Conservation (phyloP, 1,140 invertebrate species). For the Coenobita brevimanus region DNA sequence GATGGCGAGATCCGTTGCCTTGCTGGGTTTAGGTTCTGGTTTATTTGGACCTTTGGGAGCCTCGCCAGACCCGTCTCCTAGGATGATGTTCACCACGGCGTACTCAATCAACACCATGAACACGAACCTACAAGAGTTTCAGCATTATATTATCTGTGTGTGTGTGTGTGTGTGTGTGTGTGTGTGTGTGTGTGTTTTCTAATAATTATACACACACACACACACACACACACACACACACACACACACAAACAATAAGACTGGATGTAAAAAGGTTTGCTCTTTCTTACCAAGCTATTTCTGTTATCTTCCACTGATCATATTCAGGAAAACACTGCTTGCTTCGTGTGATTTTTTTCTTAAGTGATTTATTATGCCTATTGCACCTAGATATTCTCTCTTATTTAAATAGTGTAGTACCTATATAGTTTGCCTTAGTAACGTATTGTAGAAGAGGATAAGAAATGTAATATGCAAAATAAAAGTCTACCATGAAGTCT, state of each 20-base stretch:
- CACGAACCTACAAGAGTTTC: conserved; percentile 78
- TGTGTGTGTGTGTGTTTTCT: background rate
- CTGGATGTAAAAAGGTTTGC: background rate
- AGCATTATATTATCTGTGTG: background rate
- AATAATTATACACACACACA: background rate
- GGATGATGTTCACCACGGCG: conserved; percentile 92
- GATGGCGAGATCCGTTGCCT: conserved; percentile 52
- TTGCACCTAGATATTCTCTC: too few species aligned
- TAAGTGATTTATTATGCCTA: too few species aligned
- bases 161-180: background rate
- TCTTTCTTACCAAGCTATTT: too few species aligned
- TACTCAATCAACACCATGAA: conserved; percentile 94
- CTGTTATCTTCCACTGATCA: too few species aligned
- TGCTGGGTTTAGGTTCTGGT: conserved; percentile 51
- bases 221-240: background rate
- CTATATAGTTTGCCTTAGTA: too few species aligned
- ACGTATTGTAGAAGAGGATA: background rate
- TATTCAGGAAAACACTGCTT: too few species aligned
- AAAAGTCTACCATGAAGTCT: too few species aligned
- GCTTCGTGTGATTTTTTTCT: too few species aligned
- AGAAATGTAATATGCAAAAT: background rate
- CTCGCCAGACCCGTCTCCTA: conserved; percentile 77
- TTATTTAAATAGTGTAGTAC: too few species aligned
- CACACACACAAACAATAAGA: background rate
- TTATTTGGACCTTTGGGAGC: conserved; percentile 23